Evolutionary conservation across 2,797 vertebrate species (phyloP), one percentile per base, ranked within the genome.

Genomic region (Cossypha polioptera): DNA sequence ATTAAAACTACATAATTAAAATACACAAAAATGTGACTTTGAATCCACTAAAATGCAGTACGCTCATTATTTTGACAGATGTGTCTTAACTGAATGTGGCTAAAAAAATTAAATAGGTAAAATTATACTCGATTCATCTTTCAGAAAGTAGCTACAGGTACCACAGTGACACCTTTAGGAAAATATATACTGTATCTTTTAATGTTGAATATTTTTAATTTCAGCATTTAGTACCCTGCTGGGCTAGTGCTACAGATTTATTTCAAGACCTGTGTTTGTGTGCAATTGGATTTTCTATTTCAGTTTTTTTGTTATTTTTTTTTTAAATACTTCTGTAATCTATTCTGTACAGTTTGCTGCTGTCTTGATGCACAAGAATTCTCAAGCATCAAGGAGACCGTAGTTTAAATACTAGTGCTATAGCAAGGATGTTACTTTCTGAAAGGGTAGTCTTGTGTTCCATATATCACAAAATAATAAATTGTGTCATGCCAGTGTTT

Each of bases 111-210:
- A 90, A 95, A 94, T 61, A 79, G 66, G 45, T 82, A 93, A 92
- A 97, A 97, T 91, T 95, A 53, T 66, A 87, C 66, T 92, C 1
- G 0, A 84, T 93, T 86, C 47, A 69, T 95, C 76, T 75, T 96
- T 85, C 86, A 72, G 63, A 68, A 94, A 96, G 76, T 96, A 94
- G 95, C 96, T 92, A 35, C 95, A 97, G 91, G 96, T 98, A 97
- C 94, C 92, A 98, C 95, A 98, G 98, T 98, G 97, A 98, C 97
- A 97, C 94, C 97, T 98, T 98, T 97, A 97, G 97, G 97, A 97
- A 98, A 97, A 95, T 86, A 73, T 62, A 94, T 92, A 92, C 66
- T 86, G 57, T 95, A 69, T 92, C 80, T 96, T 96, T 94, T 95
- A 85, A 72, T 72, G 63, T 83, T 82, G 65, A 38, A 36, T 36